These are phyloP conservation scores for Philaethria dido DNA, from an alignment of 2,888 invertebrate genomes.

Conservation along the genomic window DNA sequence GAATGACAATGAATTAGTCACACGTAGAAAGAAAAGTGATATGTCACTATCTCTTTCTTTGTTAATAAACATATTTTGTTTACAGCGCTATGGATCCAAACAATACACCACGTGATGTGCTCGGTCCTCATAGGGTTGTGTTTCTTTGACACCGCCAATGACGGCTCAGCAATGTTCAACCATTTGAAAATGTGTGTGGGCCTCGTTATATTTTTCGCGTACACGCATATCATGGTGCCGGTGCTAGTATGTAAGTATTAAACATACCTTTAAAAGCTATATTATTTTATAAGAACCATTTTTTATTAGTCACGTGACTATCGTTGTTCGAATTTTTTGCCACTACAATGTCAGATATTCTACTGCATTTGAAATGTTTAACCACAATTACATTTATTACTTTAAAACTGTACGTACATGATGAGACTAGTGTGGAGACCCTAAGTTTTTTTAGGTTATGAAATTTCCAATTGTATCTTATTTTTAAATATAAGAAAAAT, in stretches of 20 bases:
- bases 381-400: too few species aligned
- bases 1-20: neutral
- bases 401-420: too few species aligned
- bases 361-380: too few species aligned
- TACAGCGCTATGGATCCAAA: constrained; percentile 83
- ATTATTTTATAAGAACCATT: too few species aligned
- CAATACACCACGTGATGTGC: constrained; percentile 85
- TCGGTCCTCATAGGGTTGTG: constrained; percentile 83
- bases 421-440: too few species aligned
- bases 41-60: neutral
- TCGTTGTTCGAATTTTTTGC: too few species aligned
- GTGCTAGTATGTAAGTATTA: constrained; percentile 86
- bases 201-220: constrained; percentile 86
- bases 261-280: neutral
- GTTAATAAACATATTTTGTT: constrained; percentile 3
- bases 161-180: constrained; percentile 87
- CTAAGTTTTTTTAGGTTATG: too few species aligned
- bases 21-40: neutral
- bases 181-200: constrained; percentile 88
- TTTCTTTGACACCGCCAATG: constrained; percentile 85
- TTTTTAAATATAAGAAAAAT: too few species aligned
- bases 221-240: constrained; percentile 88
- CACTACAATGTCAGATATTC: too few species aligned
- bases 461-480: too few species aligned
- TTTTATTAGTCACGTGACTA: too few species aligned